Conservation (phyloP, 2,113 vertebrate genomes). For the Protobothrops mucrosquamatus region DNA sequence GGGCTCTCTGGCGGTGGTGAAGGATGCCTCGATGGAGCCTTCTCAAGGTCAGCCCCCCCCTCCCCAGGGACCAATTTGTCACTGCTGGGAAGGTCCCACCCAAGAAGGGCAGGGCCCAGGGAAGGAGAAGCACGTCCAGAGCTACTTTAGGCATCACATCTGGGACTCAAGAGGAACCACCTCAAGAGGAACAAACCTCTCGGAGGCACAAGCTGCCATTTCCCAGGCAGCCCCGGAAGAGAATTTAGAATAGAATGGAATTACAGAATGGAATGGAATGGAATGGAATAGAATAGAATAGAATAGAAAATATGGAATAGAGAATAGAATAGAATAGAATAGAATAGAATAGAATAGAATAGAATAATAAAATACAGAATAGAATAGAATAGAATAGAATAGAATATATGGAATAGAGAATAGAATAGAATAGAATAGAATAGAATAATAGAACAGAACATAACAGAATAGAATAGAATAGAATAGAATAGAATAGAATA, state of each 20-base stretch:
- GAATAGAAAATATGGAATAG: too few species aligned
- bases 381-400: too few species aligned
- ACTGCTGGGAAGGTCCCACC: not conserved
- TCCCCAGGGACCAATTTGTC: not conserved
- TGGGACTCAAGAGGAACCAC: not conserved
- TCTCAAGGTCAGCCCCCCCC: not conserved
- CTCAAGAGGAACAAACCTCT: not conserved
- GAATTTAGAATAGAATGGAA: not conserved
- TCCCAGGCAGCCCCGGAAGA: not conserved
- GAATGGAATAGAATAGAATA: too few species aligned
- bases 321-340: too few species aligned
- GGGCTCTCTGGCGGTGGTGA: not conserved
- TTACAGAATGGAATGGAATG: too few species aligned
- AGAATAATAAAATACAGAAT: too few species aligned
- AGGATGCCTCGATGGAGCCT: not conserved
- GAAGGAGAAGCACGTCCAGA: not conserved
- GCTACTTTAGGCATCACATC: not conserved
- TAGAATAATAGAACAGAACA: too few species aligned
- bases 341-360: too few species aligned
- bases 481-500: too few species aligned
- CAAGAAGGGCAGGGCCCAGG: not conserved
- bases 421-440: too few species aligned
- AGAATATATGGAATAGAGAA: too few species aligned
- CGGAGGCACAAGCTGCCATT: rapidly evolving
- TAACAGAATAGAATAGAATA: too few species aligned